Conservation (phyloP, 2,888 invertebrate genomes). For the Neoaliturus tenellus region DNA sequence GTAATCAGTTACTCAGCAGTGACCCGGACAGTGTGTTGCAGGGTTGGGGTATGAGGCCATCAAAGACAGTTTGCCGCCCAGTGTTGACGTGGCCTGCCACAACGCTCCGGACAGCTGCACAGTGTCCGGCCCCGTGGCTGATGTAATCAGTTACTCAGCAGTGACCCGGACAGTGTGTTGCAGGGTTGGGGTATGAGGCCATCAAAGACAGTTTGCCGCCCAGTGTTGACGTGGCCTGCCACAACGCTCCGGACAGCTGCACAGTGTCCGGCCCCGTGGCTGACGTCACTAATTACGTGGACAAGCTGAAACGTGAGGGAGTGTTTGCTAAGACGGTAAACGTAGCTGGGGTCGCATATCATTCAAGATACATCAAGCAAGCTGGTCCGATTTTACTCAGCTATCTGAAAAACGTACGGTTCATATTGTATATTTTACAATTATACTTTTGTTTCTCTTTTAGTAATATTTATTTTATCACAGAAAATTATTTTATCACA, state of each 20-base stretch:
- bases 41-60: slow-evolving; percentile 67
- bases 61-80: slow-evolving; percentile 73
- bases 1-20: no score
- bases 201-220: slow-evolving; percentile 73
- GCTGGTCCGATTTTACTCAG: slow-evolving; percentile 72
- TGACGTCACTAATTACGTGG: slow-evolving; percentile 77
- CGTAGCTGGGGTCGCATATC: slow-evolving; percentile 67
- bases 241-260: slow-evolving; percentile 85
- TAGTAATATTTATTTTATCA: no score
- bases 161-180: no score
- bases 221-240: slow-evolving; percentile 85
- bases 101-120: slow-evolving; percentile 87
- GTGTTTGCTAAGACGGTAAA: slow-evolving; percentile 67
- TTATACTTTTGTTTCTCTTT: no score
- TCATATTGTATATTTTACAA: no score
- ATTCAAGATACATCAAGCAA: slow-evolving; percentile 70
- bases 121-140: slow-evolving; percentile 83
- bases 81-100: slow-evolving; percentile 87
- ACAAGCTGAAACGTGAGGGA: slow-evolving; percentile 72
- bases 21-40: no score
- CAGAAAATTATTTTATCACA: no score
- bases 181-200: slow-evolving; percentile 67
- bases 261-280: slow-evolving; percentile 87
- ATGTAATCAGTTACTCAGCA: no score
- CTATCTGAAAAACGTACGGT: slow-evolving; percentile 70